Evolutionary conservation across 2,113 vertebrate genomes (phyloP), one percentile per base, ranked within the genome.

Genomic region (Clarias macrocephalus): DNA sequence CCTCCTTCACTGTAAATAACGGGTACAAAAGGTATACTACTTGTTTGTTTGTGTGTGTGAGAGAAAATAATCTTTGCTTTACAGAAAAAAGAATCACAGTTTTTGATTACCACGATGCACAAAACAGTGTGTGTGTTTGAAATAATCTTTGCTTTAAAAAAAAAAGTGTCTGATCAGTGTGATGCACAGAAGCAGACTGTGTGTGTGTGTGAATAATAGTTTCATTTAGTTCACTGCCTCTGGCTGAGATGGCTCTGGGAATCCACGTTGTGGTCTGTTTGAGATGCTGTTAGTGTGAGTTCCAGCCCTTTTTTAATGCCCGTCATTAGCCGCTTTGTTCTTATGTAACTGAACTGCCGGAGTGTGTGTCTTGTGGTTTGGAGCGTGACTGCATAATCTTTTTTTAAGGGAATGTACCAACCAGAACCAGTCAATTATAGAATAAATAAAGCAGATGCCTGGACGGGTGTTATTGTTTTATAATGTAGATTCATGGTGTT

Each of bases 201-300:
- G 72, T 75, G 66, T 63, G 65, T 65, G 57, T 87, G n/a, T 56
- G 60, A 80, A 81, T 84, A 85, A 85, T 77, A 28, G 84, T 88
- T 88, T 28, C 18, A 86, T 88, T 88, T 81, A 84, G 63, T 33
- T 25, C 30, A 28, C 42, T 75, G n/a, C 73, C 80, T 81, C 48
- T 59, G 83, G 72, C 73, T 33, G 65, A 73, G n/a, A 57, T 63
- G 56, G 56, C 56, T 86, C 60, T 73, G 73, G 56, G 72, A 83
- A 63, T 48, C 19, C 37, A 66, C 19, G 8, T 33, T 65, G 23
- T 83, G n/a, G 30, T 42, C 79, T 68, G 70, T 62, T 73, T 80
- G 59, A 25, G 56, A 56, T 65, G 75, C 82, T 66, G 62, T 52
- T 86, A 76, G 18, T 56, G 28, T 16, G 70, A 68, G 85, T 63